Evolutionary conservation across 2,113 vertebrate genomes (phyloP), one percentile per base, ranked within the genome.

Genomic region (Eretmochelys imbricata): DNA sequence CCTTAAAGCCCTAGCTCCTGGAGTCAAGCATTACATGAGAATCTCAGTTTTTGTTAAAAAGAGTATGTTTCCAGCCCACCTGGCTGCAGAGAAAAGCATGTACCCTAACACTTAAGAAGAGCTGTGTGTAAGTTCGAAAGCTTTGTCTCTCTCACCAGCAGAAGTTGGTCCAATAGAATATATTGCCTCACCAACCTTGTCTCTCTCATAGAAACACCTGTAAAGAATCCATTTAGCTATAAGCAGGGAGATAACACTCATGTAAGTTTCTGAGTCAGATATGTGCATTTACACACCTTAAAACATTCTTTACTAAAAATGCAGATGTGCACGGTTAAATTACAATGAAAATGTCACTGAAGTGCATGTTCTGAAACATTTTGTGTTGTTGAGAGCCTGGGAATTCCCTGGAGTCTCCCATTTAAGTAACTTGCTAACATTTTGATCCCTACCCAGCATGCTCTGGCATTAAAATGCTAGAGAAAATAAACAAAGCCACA

Each of bases 401-500:
- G 85, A 59, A 14, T 85, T 6, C 54, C 79, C 59, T n/a, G 87
- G 75, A 94, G 79, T 80, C 51, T 85, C 42, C 82, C 51, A 57
- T 85, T 10, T 89, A 49, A 93, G 49, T 72, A 87, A 16, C 4
- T 46, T 91, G 51, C 48, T 96, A 78, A 57, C 84, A 90, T 88
- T 94, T 95, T 76, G 53, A 91, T 91, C 31, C 42, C 89, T 86
- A 62, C 53, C 78, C 25, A 1, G 90, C 65, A 54, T 80, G 85
- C 95, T 95, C 81, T 62, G 82, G 57, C 93, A 94, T 89, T 84
- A 83, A 84, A 83, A 91, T 69, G 22, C 55, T 80, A 42, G 51
- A 72, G n/a, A 38, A 79, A 82, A 93, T 69, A 20, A 29, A 53
- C 91, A 87, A 80, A 91, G 29, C 25, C 78, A 31, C 38, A 75